Conservation (phyloP, 2,797 vertebrate genomes). For the Anguilla marmorata region DNA sequence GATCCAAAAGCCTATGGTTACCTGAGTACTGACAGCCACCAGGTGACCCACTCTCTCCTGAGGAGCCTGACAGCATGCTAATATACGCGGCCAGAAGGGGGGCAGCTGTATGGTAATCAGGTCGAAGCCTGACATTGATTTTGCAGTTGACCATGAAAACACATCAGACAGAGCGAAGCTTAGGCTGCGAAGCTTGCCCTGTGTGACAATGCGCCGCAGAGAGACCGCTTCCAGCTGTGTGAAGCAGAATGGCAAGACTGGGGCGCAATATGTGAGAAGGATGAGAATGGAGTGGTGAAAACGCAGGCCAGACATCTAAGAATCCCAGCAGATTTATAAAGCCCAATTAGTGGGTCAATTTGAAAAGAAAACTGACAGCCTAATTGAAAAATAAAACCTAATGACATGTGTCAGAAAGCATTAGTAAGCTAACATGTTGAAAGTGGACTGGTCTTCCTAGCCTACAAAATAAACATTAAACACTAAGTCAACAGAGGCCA, state of each 20-base stretch:
- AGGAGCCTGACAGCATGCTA: background rate
- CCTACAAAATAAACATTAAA: background rate
- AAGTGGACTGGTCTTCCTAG: background rate
- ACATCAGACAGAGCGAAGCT: background rate
- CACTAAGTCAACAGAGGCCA: background rate
- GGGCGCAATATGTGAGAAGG: background rate
- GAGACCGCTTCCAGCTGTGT: background rate
- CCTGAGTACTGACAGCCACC: background rate
- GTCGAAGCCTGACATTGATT: conserved; percentile 37
- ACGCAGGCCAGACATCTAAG: background rate
- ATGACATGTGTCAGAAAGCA: too few relatives aligned
- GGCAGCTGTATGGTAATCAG: conserved; percentile 44
- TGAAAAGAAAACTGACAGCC: background rate
- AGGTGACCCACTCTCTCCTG: background rate
- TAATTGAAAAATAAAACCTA: background rate
- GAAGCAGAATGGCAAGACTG: background rate
- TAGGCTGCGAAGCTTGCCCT: background rate
- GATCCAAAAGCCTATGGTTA: background rate
- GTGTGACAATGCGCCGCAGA: background rate
- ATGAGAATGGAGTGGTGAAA: background rate
- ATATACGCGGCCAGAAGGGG: conserved; percentile 15
- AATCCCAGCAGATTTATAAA: background rate
- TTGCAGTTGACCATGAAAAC: conserved; percentile 21
- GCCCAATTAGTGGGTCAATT: background rate
- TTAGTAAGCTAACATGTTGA: background rate